These are phyloP conservation scores for Coenonympha glycerion DNA, from an alignment of 2,888 invertebrate genomes.

Conservation along the genomic window DNA sequence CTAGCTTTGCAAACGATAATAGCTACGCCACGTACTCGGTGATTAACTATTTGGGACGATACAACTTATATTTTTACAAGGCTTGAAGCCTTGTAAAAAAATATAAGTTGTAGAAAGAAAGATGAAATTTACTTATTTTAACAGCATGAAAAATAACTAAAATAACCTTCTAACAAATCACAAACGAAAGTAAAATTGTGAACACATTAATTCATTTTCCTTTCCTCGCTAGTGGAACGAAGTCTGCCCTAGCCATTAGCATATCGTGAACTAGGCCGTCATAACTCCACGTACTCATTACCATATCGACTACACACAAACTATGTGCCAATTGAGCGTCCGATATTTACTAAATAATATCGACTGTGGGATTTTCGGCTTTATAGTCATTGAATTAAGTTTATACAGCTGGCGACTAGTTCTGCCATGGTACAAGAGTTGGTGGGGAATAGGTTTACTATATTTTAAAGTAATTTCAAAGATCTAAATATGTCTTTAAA, in stretches of 20 bases:
- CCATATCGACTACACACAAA: constrained; percentile 13
- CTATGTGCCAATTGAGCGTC: constrained; percentile 1
- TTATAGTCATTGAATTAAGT: too few relatives aligned
- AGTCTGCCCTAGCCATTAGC: background rate
- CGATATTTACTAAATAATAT: background rate
- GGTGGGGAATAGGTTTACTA: background rate
- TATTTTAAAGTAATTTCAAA: too few relatives aligned
- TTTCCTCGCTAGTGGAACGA: background rate
- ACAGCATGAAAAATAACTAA: background rate
- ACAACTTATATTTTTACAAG: too few relatives aligned
- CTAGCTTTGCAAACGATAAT: too few relatives aligned
- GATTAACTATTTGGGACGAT: too few relatives aligned
- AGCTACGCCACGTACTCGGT: too few relatives aligned
- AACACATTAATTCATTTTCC: background rate
- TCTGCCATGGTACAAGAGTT: background rate
- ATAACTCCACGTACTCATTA: constrained; percentile 13
- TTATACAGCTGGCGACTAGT: too few relatives aligned
- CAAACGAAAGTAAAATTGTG: background rate
- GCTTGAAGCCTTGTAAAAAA: too few relatives aligned
- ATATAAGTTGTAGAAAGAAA: too few relatives aligned
- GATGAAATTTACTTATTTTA: background rate
- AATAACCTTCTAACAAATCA: background rate
- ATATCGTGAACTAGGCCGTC: constrained; percentile 7
- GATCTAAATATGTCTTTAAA: too few relatives aligned
- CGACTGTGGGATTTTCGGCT: background rate